phyloP scores from a whole-genome alignment of 2,113 vertebrate species.

The Cryptotis parvus region DNA sequence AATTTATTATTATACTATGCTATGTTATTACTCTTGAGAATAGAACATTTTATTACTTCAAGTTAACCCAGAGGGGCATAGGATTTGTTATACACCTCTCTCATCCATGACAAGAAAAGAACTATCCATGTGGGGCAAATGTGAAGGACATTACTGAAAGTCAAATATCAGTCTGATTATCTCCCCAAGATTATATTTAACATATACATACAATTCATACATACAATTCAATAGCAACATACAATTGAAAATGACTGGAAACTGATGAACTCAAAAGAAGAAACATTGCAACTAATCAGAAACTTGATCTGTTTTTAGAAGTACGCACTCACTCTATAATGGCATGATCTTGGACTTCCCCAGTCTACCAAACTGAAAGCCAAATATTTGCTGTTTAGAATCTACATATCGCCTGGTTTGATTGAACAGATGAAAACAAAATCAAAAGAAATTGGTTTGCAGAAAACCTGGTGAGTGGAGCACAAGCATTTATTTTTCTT shows the following conservation, averaged over 20 bases:
- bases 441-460: neutral
- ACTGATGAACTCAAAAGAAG: neutral
- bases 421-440: neutral
- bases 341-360: neutral
- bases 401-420: neutral
- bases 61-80: neutral
- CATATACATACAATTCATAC: no score
- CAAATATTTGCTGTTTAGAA: neutral
- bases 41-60: neutral
- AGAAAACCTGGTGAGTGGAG: no score
- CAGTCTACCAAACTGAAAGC: neutral
- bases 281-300: neutral
- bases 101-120: neutral
- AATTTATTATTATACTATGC: neutral
- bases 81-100: neutral
- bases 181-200: neutral
- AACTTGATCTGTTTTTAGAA: neutral
- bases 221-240: constrained; percentile 39
- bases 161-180: neutral
- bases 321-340: neutral
- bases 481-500: neutral
- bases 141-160: neutral
- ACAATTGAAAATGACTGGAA: neutral
- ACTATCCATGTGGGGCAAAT: neutral
- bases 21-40: neutral